phyloP scores from a whole-genome alignment of 2,797 vertebrate species.

The Sitta carolinensis region DNA sequence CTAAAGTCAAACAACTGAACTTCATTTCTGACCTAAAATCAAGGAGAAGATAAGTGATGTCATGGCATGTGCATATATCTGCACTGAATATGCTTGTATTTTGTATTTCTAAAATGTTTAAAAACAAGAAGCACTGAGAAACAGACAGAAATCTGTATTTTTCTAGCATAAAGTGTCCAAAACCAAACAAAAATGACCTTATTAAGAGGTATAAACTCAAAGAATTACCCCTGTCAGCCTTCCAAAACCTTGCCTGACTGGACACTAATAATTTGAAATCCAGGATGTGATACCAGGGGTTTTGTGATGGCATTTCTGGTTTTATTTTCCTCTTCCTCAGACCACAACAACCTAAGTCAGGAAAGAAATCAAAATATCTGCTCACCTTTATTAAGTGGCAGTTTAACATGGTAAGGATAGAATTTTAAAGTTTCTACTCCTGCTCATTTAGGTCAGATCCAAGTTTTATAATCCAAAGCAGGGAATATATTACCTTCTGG shows the following conservation, averaged over 20 bases:
- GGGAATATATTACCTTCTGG: not conserved
- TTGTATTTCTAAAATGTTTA: not conserved
- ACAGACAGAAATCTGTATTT: not conserved
- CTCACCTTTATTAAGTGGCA: fast-evolving
- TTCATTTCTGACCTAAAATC: not conserved
- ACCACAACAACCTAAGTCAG: not conserved
- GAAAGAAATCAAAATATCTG: not conserved
- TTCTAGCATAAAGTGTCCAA: not conserved
- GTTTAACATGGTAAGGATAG: not conserved
- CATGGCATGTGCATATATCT: fast-evolving
- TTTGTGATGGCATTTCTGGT: not conserved
- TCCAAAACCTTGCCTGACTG: not conserved
- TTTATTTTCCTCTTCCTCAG: not conserved
- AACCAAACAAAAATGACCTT: fast-evolving
- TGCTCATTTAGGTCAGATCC: not conserved
- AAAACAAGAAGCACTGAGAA: not conserved
- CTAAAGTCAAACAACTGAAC: not conserved
- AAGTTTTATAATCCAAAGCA: not conserved
- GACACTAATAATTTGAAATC: not conserved
- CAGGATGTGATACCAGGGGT: not conserved
- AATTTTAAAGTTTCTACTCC: not conserved
- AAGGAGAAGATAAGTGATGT: not conserved
- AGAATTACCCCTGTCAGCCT: not conserved
- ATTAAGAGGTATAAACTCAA: not conserved
- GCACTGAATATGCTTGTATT: not conserved